These are phyloP conservation scores for Trachelus troglodyta DNA, from an alignment of 2,888 invertebrate genomes.

Conservation along the genomic window DNA sequence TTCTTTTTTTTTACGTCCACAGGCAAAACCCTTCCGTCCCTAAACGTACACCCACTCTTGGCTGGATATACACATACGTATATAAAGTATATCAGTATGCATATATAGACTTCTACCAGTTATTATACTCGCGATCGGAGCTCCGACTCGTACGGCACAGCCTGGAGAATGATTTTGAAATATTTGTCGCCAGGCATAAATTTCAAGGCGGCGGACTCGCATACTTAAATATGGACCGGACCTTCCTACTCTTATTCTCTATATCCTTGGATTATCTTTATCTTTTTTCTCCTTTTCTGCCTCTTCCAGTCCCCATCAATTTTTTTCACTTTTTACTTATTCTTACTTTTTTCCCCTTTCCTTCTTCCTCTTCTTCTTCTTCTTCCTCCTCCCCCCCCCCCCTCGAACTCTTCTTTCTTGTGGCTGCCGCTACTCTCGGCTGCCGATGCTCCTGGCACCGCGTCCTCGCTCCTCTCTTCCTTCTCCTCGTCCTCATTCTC, in stretches of 20 bases:
- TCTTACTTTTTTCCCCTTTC: slow-evolving; percentile 6
- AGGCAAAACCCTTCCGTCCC: slow-evolving; percentile 3
- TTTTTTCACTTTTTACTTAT: slow-evolving; percentile 11
- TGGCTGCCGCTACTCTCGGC: slow-evolving; percentile 26
- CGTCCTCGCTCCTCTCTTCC: neutral
- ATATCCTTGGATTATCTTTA: slow-evolving; percentile 8
- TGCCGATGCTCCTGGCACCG: slow-evolving; percentile 8
- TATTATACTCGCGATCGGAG: slow-evolving; percentile 4
- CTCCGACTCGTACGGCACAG: neutral
- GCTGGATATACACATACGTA: too few species aligned
- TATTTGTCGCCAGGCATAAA: slow-evolving; percentile 64
- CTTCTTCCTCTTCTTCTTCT: slow-evolving; percentile 15
- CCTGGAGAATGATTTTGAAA: slow-evolving; percentile 57
- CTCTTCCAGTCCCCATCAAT: slow-evolving; percentile 22
- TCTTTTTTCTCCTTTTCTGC: slow-evolving; percentile 21
- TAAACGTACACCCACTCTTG: too few species aligned
- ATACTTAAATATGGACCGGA: slow-evolving; percentile 62
- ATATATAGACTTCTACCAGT: neutral
- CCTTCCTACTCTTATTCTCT: slow-evolving; percentile 33
- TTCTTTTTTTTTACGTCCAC: neutral
- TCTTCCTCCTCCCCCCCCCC: slow-evolving; percentile 20
- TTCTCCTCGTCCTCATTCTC: slow-evolving; percentile 31
- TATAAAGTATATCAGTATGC: neutral
- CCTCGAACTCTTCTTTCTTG: slow-evolving; percentile 35
- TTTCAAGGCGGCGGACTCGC: slow-evolving; percentile 57